These are phyloP conservation scores for Rhyzopertha dominica DNA, from an alignment of 1,140 invertebrate genomes.

Conservation along the genomic window DNA sequence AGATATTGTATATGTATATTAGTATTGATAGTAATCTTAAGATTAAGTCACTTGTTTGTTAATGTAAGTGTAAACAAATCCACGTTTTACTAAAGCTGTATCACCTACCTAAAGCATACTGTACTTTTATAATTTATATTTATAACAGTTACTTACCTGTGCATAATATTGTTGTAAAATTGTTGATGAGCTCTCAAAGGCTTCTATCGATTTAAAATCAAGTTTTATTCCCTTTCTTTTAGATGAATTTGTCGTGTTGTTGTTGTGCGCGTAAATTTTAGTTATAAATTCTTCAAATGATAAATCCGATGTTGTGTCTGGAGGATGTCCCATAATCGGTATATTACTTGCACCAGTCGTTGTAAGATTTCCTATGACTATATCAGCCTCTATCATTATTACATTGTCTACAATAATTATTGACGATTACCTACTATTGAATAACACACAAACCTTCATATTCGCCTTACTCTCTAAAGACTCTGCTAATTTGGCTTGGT, in stretches of 20 bases:
- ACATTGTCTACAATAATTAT: constrained; percentile 50
- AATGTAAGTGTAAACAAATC: no score
- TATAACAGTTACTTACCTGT: no score
- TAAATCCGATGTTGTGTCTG: constrained; percentile 66
- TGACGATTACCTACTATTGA: no score
- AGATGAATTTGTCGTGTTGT: constrained; percentile 27
- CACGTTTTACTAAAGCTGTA: no score
- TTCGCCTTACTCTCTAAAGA: constrained; percentile 54
- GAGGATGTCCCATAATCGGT: constrained; percentile 86
- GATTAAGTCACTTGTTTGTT: no score
- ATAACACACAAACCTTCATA: neutral
- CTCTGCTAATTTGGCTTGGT: constrained; percentile 53
- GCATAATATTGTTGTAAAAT: constrained; percentile 49
- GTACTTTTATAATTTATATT: no score
- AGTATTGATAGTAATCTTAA: no score
- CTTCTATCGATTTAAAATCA: constrained; percentile 80
- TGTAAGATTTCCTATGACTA: constrained; percentile 61
- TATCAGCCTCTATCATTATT: constrained; percentile 85
- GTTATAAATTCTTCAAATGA: constrained; percentile 68
- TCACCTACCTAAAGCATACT: no score
- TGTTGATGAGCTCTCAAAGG: constrained; percentile 61
- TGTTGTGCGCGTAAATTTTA: constrained; percentile 51
- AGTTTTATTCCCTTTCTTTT: constrained; percentile 74
- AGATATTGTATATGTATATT: no score
- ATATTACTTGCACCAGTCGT: constrained; percentile 42